Evolutionary conservation across 2,888 invertebrate species (phyloP), one percentile per base, ranked within the genome.

Genomic region (Ichneumoninae sp.): DNA sequence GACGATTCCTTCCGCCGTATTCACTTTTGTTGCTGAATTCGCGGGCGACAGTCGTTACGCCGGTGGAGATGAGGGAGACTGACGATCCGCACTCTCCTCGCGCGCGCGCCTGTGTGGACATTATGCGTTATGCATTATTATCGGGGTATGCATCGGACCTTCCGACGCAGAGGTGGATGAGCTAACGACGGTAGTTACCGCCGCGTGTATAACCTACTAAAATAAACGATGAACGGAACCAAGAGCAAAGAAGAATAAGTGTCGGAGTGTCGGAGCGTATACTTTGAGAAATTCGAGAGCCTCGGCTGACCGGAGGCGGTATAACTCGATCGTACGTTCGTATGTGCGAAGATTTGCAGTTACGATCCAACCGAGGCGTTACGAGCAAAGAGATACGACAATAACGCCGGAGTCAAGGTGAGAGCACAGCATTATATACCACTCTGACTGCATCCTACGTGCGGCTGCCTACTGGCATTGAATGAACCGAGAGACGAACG

Each of bases 311-410:
- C 72, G 72, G 79, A 54, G 78, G 78, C 69, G 62, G 62, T 70
- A 62, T 62, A 74, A 74, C 69, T 79, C 79, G 74, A 78, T 74
- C 74, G 74, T 78, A 70, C 47, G 72, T 60, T 13, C 79, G 72
- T 70, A 52, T 66, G 66, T 70, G 71, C 76, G 70, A 82, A 76
- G 65, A 82, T 82, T 82, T 82, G 76, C 71, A 81, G 69, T 81
- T 81, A 76, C 71, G 66, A 82, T 70, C 70, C 70, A 22, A 47
- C 3, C 60, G 62, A 75, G 68, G 62, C 30, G 76, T 50, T 22
- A 36, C 75, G 50, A 70, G 50, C 8, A 6, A 47, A 36, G 33
- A 30, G 36, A 75, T 65, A 75, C 66, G 66, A 75, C 75, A 50
- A 75, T 47, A 33, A 52, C 33, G 36, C 52, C 50, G 52, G 40